Base-by-base conservation (phyloP, 2,888 invertebrate genomes). In the Frankliniella fusca region DNA sequence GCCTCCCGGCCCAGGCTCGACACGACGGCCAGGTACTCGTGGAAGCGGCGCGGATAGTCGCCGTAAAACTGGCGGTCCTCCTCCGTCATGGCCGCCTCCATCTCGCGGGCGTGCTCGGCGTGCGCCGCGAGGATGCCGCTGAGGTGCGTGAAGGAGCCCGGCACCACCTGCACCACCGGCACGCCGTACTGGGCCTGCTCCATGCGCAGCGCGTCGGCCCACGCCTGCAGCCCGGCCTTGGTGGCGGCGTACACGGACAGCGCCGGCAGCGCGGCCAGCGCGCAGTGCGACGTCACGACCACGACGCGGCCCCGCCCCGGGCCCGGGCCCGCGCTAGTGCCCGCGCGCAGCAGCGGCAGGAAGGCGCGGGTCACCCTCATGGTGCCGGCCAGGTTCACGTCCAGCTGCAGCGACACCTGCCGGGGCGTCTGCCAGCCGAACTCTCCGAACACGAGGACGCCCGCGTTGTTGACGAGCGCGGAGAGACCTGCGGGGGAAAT, bases 401-500 rank as follows among this genome's bases (percentile, higher is more conserved):
- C 90, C 81, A 96, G 89, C 85, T 95, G 93, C 80, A 90, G 88
- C 84, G 91, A 90, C 83, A 94, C 91, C 87, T 94, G 92, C 0
- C 90, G 87, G 81, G 91, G 90, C 0, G 95, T 93, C 87, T 93
- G 93, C 95, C 97, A 97, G 87, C 97, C 97, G 86, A 94, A 95
- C 87, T 97, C 96, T 0, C 97, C 98, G 86, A 96, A 94, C 79
- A 94, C 92, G 93, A 97, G 95, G 0, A 96, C 90, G 0, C 96
- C 98, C 0, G 97, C 96, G 87, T 98, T 98, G 88, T 97, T 97
- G 0, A 98, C 92, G 28, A 98, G 86, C 0, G 94, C 95, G 88
- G 93, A 93, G 27, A 97, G 88, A 84, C 89, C 95, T 95, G 87
- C 76, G 87, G 87, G 38, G 3, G 38, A 38, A 5, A 38, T 5